A percentile compares a stretch with the other conserved stretches of the same genome.
These are phyloP conservation scores for Micronycteris hirsuta DNA, from an alignment of 2,113 vertebrate genomes.

Conservation along the genomic window DNA sequence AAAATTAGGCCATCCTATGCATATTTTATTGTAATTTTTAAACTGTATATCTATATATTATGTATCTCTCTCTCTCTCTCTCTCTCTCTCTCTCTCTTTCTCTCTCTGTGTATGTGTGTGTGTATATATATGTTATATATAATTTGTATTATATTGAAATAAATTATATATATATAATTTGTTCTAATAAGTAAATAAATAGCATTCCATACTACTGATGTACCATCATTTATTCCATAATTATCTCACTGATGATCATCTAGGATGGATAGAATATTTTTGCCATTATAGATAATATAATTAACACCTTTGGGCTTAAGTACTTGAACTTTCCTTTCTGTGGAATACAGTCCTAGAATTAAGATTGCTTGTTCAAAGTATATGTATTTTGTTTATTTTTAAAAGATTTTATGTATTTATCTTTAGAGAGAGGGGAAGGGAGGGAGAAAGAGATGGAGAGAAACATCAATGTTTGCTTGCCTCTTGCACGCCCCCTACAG, in stretches of 20 bases:
- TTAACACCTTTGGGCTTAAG: background rate
- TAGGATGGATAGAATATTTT: background rate
- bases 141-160: too few species aligned
- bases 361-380: background rate
- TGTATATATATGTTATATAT: too few species aligned
- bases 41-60: background rate
- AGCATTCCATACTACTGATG: background rate
- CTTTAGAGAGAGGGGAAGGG: too few species aligned
- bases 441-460: too few species aligned
- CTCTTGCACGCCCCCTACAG: too few species aligned
- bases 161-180: background rate
- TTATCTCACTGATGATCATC: background rate
- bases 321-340: background rate
- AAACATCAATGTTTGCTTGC: too few species aligned
- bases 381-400: too few species aligned
- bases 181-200: background rate
- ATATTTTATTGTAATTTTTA: background rate
- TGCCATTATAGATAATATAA: background rate
- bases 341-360: background rate
- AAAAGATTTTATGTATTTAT: too few species aligned
- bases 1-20: background rate
- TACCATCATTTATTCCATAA: background rate
- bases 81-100: too few species aligned
- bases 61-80: background rate
- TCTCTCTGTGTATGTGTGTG: background rate